Base-by-base conservation (phyloP, 2,888 invertebrate genomes). In the Eugnorisma glareosa region DNA sequence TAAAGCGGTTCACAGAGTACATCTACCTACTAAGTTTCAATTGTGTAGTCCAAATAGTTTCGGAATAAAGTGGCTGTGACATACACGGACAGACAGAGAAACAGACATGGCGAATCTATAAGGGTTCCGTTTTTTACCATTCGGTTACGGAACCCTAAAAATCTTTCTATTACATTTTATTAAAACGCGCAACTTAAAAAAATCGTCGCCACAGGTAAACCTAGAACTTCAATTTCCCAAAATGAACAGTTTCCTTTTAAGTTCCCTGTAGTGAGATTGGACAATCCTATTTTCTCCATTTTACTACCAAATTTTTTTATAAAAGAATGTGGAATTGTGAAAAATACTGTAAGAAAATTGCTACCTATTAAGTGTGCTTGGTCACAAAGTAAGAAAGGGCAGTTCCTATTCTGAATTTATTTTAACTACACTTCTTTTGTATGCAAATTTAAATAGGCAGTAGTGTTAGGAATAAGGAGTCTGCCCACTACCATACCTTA, bases 281-380 rank as follows among this genome's bases (percentile, higher is more conserved):
- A 51, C 28, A 59, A 82, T 73, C 24, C 35, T 35, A 40, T 48
- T 66, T 67, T 57, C 37, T 43, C 13, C 6, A 28, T 40, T 75
- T 72, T 66, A n/a, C 18, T 15, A 31, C 6, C 1, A 69, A 57
- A 37, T 61, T 51, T 6, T 61, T 72, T 73, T 40, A 59, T 57
- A 54, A 45, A 45, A 61, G 13, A 68, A 72, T 61, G 35, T 61
- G 48, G 61, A 48, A 77, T 57, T 67, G 66, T 67, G 37, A 37
- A 63, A 73, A 77, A 73, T 69, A 1, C 28, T 67, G 48, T 8
- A 67, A 70, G 63, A 70, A 67, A 77, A 77, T 31, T 43, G 67
- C 15, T 45, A 57, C 37, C 15, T 81, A 45, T 75, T 40, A 64
- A 59, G 18, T 61, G 43, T 40, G 37, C 51, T 66, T 40, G 43